A percentile compares a stretch with the other conserved stretches of the same genome.
Conservation (phyloP, 2,888 invertebrate species). For the Kryphioiulus occultus region DNA sequence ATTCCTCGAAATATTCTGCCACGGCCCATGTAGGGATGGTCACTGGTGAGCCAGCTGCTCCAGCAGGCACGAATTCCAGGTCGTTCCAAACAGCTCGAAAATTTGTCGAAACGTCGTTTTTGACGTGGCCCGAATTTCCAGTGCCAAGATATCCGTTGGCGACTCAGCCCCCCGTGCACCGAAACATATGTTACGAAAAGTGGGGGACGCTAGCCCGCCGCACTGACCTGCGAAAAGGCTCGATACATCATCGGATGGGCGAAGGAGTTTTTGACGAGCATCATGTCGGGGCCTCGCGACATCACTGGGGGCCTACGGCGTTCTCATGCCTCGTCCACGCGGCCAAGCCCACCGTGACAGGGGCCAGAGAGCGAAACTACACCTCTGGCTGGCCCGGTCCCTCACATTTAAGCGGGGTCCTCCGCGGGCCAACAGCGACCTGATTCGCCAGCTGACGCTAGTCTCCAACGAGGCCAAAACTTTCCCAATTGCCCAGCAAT, state of each 20-base stretch:
- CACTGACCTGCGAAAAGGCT: not conserved
- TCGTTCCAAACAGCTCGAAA: not conserved
- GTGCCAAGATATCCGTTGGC: no score
- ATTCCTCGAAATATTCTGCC: no score
- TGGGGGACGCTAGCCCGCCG: not conserved
- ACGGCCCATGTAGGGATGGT: no score
- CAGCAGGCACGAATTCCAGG: no score
- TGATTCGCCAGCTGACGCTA: slow-evolving; percentile 17
- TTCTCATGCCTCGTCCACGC: not conserved
- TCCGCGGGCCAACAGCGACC: not conserved
- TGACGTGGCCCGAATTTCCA: slow-evolving; percentile 21
- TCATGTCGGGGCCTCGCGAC: not conserved
- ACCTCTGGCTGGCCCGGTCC: not conserved
- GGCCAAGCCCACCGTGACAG: not conserved
- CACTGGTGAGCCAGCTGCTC: no score
- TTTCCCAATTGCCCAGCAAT: not conserved
- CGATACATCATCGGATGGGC: not conserved
- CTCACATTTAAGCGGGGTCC: not conserved
- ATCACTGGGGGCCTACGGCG: not conserved
- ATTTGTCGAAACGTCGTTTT: not conserved
- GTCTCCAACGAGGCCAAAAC: not conserved
- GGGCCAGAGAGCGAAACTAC: not conserved
- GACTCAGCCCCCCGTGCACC: not conserved
- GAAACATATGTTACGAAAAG: not conserved
- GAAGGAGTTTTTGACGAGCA: slow-evolving; percentile 10